Evolutionary conservation across 2,888 invertebrate species (phyloP).

Genomic region (Lithophane leautieri): DNA sequence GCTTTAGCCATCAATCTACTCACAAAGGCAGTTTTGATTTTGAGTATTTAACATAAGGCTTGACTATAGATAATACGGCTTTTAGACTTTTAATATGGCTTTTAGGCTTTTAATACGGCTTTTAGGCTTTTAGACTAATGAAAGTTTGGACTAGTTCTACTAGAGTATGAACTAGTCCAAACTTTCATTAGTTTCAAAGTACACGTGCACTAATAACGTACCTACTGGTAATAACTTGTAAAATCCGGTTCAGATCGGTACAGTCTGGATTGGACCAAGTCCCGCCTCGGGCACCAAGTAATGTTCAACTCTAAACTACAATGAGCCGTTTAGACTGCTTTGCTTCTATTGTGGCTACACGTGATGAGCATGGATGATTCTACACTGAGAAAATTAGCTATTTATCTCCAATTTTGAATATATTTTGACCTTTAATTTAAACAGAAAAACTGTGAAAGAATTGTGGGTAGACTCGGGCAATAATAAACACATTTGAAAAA

Average conservation of each 20-base stretch:
- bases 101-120: no score
- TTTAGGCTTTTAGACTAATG: no score
- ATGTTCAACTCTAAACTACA: constrained; percentile 54
- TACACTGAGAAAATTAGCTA: constrained; percentile 16
- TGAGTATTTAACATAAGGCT: neutral
- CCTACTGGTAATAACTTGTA: constrained; percentile 59
- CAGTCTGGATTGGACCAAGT: constrained; percentile 43
- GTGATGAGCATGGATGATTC: constrained; percentile 45
- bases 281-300: constrained; percentile 54
- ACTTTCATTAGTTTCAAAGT: constrained; percentile 31
- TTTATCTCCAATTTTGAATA: constrained; percentile 1
- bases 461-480: constrained; percentile 5
- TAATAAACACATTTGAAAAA: constrained; percentile 25
- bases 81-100: neutral
- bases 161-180: constrained; percentile 26
- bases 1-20: neutral
- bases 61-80: neutral
- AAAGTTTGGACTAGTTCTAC: no score
- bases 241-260: constrained; percentile 52
- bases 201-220: constrained; percentile 48
- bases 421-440: neutral
- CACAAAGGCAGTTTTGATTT: neutral
- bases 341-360: constrained; percentile 42
- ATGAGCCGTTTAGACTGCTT: constrained; percentile 53
- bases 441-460: neutral